Evolutionary conservation across 2,888 invertebrate genomes (phyloP).

Genomic region (Hemithea aestivaria): DNA sequence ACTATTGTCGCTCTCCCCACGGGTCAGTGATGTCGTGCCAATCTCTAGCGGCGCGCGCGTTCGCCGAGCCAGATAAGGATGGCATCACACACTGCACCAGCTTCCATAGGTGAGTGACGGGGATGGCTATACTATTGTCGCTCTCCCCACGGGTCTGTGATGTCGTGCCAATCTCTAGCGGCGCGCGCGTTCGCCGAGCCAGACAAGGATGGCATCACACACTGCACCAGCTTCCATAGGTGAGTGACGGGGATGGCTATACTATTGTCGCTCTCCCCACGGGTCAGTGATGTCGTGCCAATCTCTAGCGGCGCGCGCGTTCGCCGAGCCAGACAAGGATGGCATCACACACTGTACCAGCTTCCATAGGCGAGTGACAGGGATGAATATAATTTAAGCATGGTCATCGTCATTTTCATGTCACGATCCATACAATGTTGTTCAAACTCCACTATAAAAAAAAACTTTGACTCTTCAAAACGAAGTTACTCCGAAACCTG

Average conservation of each 20-base stretch:
- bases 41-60: conserved; percentile 70
- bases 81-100: conserved; percentile 51
- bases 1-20: conserved; percentile 57
- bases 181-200: conserved; percentile 68
- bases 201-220: conserved; percentile 55
- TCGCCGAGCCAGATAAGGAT: conserved; percentile 64
- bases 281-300: conserved; percentile 77
- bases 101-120: conserved; percentile 55
- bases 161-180: conserved; percentile 76
- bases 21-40: conserved; percentile 77
- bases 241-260: conserved; percentile 20
- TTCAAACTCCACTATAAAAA: no score
- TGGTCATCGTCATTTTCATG: no score
- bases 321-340: conserved; percentile 64
- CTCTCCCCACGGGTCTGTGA: conserved; percentile 64
- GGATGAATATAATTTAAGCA: not conserved
- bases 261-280: conserved; percentile 33
- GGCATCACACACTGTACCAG: conserved; percentile 51
- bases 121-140: not conserved
- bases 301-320: conserved; percentile 70
- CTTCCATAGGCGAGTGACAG: conserved; percentile 55
- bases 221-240: conserved; percentile 65
- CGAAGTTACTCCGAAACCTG: no score
- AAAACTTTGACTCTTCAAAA: no score
- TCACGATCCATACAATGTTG: no score